Evolutionary conservation across 2,113 vertebrate species (phyloP).

Genomic region (Progne subis): DNA sequence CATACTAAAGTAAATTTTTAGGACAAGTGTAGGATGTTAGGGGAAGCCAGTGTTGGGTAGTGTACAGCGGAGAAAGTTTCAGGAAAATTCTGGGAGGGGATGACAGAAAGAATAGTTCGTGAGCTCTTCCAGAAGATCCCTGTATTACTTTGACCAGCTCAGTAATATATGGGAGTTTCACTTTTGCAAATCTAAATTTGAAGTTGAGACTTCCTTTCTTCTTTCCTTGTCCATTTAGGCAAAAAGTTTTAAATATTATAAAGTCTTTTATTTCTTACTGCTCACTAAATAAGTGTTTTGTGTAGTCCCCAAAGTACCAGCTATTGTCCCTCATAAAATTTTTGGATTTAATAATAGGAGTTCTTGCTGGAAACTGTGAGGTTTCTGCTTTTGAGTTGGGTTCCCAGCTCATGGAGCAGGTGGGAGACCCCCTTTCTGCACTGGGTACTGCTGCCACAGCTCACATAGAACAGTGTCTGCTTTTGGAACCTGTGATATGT

Average conservation of each 20-base stretch:
- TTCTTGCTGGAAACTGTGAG: not conserved
- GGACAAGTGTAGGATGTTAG: not conserved
- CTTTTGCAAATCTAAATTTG: not conserved
- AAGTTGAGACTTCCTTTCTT: not conserved
- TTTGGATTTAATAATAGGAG: not conserved
- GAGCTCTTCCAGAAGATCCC: not conserved
- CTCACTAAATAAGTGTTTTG: not conserved
- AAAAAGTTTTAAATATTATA: not conserved
- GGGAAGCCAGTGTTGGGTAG: not conserved
- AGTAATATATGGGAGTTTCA: not conserved
- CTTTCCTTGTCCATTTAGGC: not conserved
- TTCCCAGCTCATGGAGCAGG: not conserved
- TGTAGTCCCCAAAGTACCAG: not conserved
- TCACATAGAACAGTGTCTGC: not conserved
- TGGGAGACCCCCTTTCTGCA: not conserved
- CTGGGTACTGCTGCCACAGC: not conserved
- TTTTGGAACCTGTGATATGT: not conserved
- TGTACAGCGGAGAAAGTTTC: not conserved
- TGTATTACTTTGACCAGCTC: not conserved
- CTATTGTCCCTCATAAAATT: not conserved
- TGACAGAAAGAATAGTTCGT: not conserved
- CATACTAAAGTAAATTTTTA: not conserved
- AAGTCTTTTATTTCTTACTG: not conserved
- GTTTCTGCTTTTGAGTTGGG: not conserved
- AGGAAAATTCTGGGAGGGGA: not conserved